Evolutionary conservation across 2,797 vertebrate genomes (phyloP), one percentile per base, ranked within the genome.

Genomic region (Hemitrygon akajei): DNA sequence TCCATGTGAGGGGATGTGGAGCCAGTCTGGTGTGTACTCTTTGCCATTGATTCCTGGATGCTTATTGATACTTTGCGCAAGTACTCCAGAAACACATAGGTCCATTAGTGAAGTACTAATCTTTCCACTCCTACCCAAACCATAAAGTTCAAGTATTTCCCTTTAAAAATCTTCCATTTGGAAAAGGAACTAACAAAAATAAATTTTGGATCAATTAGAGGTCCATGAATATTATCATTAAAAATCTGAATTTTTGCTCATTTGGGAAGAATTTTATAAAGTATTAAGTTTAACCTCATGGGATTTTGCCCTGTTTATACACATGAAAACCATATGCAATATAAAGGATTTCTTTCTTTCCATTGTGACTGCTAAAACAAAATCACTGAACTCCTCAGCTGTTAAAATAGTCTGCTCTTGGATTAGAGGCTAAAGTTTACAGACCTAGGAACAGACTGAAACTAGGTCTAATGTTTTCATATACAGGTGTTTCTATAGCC

Each of bases 181-280:
- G 84, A 87, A 87, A 58, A 87, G 56, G 58, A 58, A n/a, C 14
- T 87, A 63, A 82, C 22, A 82, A 82, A 82, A 87, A n/a, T 75
- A 87, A 34, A n/a, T 87, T 87, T 63, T 30, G 37, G 30, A 16
- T n/a, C n/a, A 63, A 30, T 30, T n/a, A n/a, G 58, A 63, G 12
- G 7, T 63, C 1, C 63, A 2, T 63, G 16, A 58, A 87, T 86
- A 60, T 60, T 86, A 27, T 30, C 56, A 30, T 27, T 73, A 75
- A 75, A 75, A 75, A 75, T 27, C 25, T 75, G 71, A 27, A 75
- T 22, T 22, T 75, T 75, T 75, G 71, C 7, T 75, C 18, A 75
- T 75, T 22, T 75, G 71, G 71, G 22, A 75, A 75, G 71, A 75
- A 1, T 7, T 87, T 82, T 22, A 63, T 87, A 18, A n/a, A 63